These are phyloP conservation scores for Caprella mutica DNA, from an alignment of 2,888 invertebrate genomes.

Conservation along the genomic window DNA sequence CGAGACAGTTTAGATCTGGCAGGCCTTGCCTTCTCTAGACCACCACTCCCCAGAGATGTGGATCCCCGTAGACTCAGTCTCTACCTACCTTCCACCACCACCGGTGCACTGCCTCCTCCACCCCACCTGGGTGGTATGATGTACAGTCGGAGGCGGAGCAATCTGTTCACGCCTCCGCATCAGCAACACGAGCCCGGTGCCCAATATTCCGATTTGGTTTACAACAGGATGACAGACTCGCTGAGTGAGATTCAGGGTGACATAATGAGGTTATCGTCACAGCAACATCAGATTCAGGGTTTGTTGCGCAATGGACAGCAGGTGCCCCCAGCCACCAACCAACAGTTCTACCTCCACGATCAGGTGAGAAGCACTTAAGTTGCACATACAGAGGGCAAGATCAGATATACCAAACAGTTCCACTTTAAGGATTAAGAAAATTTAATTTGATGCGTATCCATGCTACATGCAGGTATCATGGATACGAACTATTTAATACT, in stretches of 20 bases:
- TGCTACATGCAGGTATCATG: too few species aligned
- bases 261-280: conserved; percentile 74
- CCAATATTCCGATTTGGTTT: conserved; percentile 14
- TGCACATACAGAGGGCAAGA: background rate
- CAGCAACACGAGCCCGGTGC: conserved; percentile 14
- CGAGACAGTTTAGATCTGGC: conserved; percentile 7
- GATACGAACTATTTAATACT: too few species aligned
- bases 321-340: conserved; percentile 36
- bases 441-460: too few species aligned
- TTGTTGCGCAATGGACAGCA: conserved; percentile 35
- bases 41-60: conserved; percentile 8
- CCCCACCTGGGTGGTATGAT: background rate
- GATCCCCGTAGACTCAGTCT: conserved; percentile 31
- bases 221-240: conserved; percentile 74
- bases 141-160: background rate
- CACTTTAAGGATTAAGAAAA: too few species aligned
- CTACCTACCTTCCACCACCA: conserved; percentile 28
- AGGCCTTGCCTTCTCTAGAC: background rate
- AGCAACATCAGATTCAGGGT: conserved; percentile 61
- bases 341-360: conserved; percentile 37
- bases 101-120: conserved; percentile 1
- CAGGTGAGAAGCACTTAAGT: conserved; percentile 20
- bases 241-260: conserved; percentile 88
- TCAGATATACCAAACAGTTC: too few species aligned
- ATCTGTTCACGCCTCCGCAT: conserved; percentile 4